Evolutionary conservation across 2,888 invertebrate species (phyloP).

Genomic region (Lasius platythorax): DNA sequence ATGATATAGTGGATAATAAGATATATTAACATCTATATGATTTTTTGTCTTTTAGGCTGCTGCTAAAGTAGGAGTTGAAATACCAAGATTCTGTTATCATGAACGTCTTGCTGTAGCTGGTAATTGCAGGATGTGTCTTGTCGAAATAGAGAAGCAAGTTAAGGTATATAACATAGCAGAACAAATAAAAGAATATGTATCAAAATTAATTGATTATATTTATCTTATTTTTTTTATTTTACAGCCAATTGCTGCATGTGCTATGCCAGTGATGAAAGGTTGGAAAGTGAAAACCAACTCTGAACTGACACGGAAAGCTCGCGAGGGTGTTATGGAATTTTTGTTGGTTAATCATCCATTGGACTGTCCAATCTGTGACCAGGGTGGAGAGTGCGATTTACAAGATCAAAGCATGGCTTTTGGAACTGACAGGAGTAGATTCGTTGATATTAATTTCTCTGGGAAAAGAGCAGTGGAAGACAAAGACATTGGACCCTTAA

Average conservation of each 20-base stretch:
- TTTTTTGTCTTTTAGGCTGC: conserved; percentile 91
- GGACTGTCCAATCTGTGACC: conserved; percentile 99
- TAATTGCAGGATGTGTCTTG: conserved; percentile 99
- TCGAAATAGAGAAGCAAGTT: conserved; percentile 99
- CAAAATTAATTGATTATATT: background rate
- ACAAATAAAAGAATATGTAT: background rate
- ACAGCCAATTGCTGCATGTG: conserved; percentile 96
- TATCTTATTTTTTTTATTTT: conserved; percentile 15
- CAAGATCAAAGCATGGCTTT: conserved; percentile 99
- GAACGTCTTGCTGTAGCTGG: conserved; percentile 99
- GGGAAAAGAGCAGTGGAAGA: conserved; percentile 99
- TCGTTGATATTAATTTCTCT: conserved; percentile 95
- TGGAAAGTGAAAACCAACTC: conserved; percentile 99
- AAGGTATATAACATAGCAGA: conserved; percentile 86
- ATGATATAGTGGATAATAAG: background rate
- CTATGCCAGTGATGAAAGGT: conserved; percentile 99
- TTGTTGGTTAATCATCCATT: conserved; percentile 98
- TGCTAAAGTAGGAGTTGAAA: conserved; percentile 97
- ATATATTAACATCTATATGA: background rate
- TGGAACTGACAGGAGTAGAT: conserved; percentile 97
- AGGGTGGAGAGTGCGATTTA: conserved; percentile 97
- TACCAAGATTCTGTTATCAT: conserved; percentile 99
- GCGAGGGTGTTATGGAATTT: conserved; percentile 99
- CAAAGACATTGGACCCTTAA: conserved; percentile 98
- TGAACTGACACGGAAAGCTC: conserved; percentile 92